Evolutionary conservation across 2,797 vertebrate genomes (phyloP), one percentile per base, ranked within the genome.

Genomic region (Takifugu ocellatus): DNA sequence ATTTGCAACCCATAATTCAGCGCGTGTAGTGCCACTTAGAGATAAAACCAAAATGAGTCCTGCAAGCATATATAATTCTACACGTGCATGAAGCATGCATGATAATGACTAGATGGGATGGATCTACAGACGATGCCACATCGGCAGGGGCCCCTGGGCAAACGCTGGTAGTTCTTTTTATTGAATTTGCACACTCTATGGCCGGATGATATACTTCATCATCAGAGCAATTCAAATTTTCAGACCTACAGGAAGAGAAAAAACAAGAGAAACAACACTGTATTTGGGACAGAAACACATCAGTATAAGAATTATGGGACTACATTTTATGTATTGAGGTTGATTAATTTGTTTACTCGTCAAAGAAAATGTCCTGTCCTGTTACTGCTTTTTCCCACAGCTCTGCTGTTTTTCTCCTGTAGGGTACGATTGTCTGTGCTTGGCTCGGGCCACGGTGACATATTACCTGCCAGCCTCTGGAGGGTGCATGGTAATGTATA

Each of bases 401-500:
- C 10, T 61, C 11, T 44, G 25, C 15, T 27, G 44, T n/a, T n/a
- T 9, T 21, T 31, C 52, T 49, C 48, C 48, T 59, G 44, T 16
- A 51, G 16, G 14, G 25, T 16, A 48, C 17, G 47, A 50, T 44
- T 42, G 26, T 52, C 52, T 55, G 0, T 9, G 24, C 48, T 51
- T 14, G 14, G 5, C 33, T 52, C 27, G 25, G 25, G 33, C 51
- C 12, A 47, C 15, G 29, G 31, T 25, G 39, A 26, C 36, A 39
- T 39, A 46, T 49, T 46, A 55, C 44, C 49, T 24, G 2, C 31
- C 36, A 27, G 15, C 54, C 49, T 25, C 33, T 15, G 29, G 27
- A 56, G 60, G 33, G 21, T 6, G 16, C 54, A 53, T 42, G 45
- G 15, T 29, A 50, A 57, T 33, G 45, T 7, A 21, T 29, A 54